These are phyloP conservation scores for Cherax quadricarinatus DNA, from an alignment of 1,140 invertebrate species.

Conservation along the genomic window DNA sequence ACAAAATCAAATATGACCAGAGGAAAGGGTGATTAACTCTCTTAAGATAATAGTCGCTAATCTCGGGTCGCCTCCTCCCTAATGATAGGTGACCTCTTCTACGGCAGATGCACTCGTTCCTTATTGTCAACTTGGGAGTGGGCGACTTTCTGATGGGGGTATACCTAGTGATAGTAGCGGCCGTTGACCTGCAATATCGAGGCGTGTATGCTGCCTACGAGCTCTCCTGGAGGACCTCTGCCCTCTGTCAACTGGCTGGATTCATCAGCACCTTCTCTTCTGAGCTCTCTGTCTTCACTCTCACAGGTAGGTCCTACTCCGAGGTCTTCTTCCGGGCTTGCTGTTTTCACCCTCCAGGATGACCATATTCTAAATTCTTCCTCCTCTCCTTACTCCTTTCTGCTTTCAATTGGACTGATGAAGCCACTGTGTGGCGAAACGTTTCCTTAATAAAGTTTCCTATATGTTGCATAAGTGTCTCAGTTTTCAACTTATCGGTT, in stretches of 20 bases:
- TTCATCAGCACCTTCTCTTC: conserved; percentile 84
- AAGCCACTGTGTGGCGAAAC: no score
- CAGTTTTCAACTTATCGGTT: neutral
- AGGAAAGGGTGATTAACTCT: no score
- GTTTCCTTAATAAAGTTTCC: no score
- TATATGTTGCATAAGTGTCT: no score
- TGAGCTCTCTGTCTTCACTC: conserved; percentile 82
- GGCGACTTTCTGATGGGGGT: conserved; percentile 81
- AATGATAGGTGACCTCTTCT: neutral
- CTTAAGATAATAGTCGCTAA: no score
- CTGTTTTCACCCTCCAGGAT: neutral
- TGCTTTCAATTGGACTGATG: no score
- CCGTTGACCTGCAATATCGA: conserved; percentile 79
- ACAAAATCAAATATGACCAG: no score
- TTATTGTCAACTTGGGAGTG: conserved; percentile 82
- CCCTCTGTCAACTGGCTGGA: conserved; percentile 80
- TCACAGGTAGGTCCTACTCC: conserved; percentile 76
- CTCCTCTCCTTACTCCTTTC: neutral
- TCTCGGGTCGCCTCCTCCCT: no score
- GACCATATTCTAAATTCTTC: neutral
- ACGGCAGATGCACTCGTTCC: conserved; percentile 80
- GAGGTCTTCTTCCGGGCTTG: neutral
- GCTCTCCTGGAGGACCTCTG: conserved; percentile 78
- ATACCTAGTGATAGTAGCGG: conserved; percentile 80
- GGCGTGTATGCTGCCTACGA: conserved; percentile 80